Evolutionary conservation across 2,888 invertebrate genomes (phyloP), one percentile per base, ranked within the genome.

Genomic region (Diloba caeruleocephala): DNA sequence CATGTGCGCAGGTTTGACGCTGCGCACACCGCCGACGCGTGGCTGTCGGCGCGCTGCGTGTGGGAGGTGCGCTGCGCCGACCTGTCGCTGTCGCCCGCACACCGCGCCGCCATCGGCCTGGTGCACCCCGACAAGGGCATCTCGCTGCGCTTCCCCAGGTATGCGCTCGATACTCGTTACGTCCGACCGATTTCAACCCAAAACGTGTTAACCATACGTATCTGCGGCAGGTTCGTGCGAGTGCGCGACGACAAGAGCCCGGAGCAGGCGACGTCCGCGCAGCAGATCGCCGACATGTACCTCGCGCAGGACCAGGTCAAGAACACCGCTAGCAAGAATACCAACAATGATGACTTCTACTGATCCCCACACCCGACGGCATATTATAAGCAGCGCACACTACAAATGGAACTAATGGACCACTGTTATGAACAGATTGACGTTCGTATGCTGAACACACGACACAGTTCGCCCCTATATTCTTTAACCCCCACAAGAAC

Each of bases 51-150:
- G 2, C 95, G 95, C 10, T 95, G 96, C 87, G 98, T 99, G 50
- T 99, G 98, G 98, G 99, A 99, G 94, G 95, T 99, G 46, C 98
- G 99, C 85, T 98, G 98, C 86, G 99, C 99, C 0, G 99, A 99
- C 94, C 94, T 99, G 50, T 99, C 99, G 3, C 95, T 99, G 36
- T 99, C 99, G 21, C 99, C 99, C n/a, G 96, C 97, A 38, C 98
- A 99, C 87, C 95, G 95, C 82, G 99, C 99, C 34, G 99, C 97
- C 0, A 88, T 95, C 34, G 98, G 97, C 42, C 96, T 98, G 79
- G 97, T 97, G 32, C 98, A 99, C 91, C 95, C 96, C 0, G 97
- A 97, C 77, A 97, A 97, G 79, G 99, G 99, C 14, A 97, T 99
- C 78, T 99, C 99, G 1, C 93, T 99, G 31, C 94, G 99, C 31